Percentiles rank a stretch among this genome's conserved stretches.
Evolutionary conservation across 2,113 vertebrate genomes (phyloP).

Genomic region (Nerophis lumbriciformis): DNA sequence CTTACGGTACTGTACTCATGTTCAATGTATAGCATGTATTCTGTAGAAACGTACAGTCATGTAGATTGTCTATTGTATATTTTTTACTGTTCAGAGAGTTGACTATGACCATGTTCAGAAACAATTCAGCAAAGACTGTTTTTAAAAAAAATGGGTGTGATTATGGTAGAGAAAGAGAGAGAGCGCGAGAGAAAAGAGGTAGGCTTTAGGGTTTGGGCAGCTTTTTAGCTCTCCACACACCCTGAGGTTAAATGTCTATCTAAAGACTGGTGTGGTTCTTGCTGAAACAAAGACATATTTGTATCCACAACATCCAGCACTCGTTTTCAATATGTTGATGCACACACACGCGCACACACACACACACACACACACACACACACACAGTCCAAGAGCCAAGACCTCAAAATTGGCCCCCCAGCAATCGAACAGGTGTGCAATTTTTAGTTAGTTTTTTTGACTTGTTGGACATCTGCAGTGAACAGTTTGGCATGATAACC

Average conservation of each 20-base stretch:
- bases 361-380: background rate
- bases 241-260: slow-evolving; percentile 57
- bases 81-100: slow-evolving; percentile 9
- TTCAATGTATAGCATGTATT: background rate
- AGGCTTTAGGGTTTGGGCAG: slow-evolving; percentile 32
- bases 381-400: no score
- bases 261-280: slow-evolving; percentile 66
- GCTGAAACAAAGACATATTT: slow-evolving; percentile 71
- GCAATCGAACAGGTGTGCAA: no score
- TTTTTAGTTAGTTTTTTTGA: no score
- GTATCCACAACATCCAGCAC: slow-evolving; percentile 59
- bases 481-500: no score
- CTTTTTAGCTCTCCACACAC: slow-evolving; percentile 44
- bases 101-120: slow-evolving; percentile 13
- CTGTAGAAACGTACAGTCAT: slow-evolving; percentile 4
- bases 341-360: background rate
- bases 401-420: no score
- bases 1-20: slow-evolving; percentile 79
- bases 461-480: no score
- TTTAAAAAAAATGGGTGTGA: slow-evolving; percentile 1
- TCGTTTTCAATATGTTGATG: slow-evolving; percentile 37
- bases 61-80: slow-evolving; percentile 12
- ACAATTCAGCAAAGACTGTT: slow-evolving; percentile 14
- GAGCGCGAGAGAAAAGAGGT: slow-evolving; percentile 5
- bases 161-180: background rate